Evolutionary conservation across 1,140 invertebrate genomes (phyloP).

Genomic region (Chlorops oryzae): DNA sequence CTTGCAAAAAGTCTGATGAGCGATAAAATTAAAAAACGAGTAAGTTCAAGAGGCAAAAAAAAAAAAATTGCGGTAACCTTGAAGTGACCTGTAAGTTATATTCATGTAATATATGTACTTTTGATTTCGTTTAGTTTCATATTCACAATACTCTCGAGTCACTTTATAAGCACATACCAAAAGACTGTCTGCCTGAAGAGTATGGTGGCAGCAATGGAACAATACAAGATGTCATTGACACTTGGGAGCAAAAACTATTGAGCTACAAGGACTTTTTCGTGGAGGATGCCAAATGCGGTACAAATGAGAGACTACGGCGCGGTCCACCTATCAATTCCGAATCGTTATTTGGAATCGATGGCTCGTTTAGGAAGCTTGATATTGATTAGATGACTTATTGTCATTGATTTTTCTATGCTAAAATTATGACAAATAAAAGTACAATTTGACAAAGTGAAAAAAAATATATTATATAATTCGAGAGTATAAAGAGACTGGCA

Average conservation of each 20-base stretch:
- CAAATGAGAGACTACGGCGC: conserved; percentile 55
- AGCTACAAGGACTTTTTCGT: conserved; percentile 50
- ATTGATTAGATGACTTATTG: conserved; percentile 35
- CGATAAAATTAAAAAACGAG: conserved; percentile 52
- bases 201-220: conserved; percentile 54
- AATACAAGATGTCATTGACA: conserved; percentile 48
- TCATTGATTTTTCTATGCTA: conserved; percentile 15
- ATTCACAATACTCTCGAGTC: conserved; percentile 53
- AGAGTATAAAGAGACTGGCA: no score
- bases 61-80: neutral
- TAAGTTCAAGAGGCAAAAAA: conserved; percentile 24
- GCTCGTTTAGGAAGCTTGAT: conserved; percentile 57
- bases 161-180: conserved; percentile 52
- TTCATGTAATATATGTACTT: neutral
- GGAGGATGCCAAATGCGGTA: conserved; percentile 51
- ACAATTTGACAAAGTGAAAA: no score
- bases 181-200: conserved; percentile 52
- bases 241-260: conserved; percentile 53
- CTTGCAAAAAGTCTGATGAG: conserved; percentile 51
- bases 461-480: conserved; percentile 17
- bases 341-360: conserved; percentile 58
- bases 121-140: conserved; percentile 26
- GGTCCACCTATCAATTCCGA: conserved; percentile 55
- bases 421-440: no score
- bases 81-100: neutral